Evolutionary conservation across 2,113 vertebrate species (phyloP).

Genomic region (Lota lota): DNA sequence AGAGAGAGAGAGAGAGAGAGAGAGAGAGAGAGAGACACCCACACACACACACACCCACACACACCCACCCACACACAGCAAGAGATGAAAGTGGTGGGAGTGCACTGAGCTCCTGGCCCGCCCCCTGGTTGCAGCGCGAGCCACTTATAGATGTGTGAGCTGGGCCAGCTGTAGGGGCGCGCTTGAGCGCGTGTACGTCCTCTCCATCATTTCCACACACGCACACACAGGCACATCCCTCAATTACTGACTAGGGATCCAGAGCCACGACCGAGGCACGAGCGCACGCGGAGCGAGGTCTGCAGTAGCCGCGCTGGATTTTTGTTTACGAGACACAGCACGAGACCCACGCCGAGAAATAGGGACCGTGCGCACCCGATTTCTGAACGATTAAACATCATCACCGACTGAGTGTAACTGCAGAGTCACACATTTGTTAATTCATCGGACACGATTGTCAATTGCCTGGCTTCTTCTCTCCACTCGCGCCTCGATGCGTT

Average conservation of each 20-base stretch:
- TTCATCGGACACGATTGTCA: too few species aligned
- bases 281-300: slow-evolving; percentile 1
- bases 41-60: too few species aligned
- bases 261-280: slow-evolving; percentile 27
- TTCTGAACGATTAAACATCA: slow-evolving; percentile 16
- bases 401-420: too few species aligned
- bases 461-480: too few species aligned
- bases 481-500: not conserved
- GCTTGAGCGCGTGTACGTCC: slow-evolving; percentile 38
- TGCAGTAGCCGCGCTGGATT: slow-evolving; percentile 20
- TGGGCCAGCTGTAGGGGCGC: slow-evolving; percentile 62
- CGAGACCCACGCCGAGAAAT: slow-evolving; percentile 26
- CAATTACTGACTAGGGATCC: slow-evolving; percentile 39
- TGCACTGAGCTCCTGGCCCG: slow-evolving; percentile 63
- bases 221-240: slow-evolving; percentile 8
- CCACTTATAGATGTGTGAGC: slow-evolving; percentile 56
- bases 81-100: slow-evolving; percentile 21
- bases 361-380: slow-evolving; percentile 33
- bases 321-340: slow-evolving; percentile 50
- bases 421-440: too few species aligned
- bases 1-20: not conserved
- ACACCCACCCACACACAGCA: too few species aligned
- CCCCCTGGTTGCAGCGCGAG: slow-evolving; percentile 73
- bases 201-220: slow-evolving; percentile 11
- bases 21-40: too few species aligned